Conservation (phyloP, 2,888 invertebrate genomes). For the Synergus itoensis region DNA sequence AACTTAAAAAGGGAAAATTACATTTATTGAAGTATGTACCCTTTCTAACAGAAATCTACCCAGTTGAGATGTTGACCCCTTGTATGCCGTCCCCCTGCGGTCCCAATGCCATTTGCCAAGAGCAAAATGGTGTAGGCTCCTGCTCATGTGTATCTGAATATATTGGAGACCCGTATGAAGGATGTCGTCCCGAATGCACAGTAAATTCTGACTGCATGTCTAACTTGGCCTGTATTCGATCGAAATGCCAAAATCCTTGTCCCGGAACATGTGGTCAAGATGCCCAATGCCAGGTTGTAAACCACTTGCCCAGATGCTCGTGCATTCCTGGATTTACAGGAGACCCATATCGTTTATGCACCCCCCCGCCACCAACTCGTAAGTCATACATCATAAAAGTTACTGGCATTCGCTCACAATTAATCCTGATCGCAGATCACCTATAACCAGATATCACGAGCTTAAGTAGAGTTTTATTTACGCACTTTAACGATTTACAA, state of each 20-base stretch:
- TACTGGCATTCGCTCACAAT: constrained; percentile 32
- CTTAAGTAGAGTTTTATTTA: constrained; percentile 6
- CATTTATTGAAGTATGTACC: constrained; percentile 32
- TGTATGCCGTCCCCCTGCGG: constrained; percentile 85
- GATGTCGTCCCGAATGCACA: constrained; percentile 89
- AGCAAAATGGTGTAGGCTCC: constrained; percentile 78
- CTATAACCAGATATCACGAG: constrained; percentile 36
- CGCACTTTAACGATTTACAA: constrained; percentile 30
- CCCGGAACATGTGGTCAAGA: constrained; percentile 83
- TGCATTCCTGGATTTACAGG: constrained; percentile 72
- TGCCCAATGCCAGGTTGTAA: constrained; percentile 78
- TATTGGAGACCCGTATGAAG: constrained; percentile 83
- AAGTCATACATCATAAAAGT: constrained; percentile 5
- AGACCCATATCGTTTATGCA: constrained; percentile 63
- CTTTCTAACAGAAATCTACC: constrained; percentile 77
- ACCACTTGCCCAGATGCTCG: constrained; percentile 77
- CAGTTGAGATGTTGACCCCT: constrained; percentile 71
- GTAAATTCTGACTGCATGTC: constrained; percentile 88
- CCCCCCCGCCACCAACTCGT: constrained; percentile 37
- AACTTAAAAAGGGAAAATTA: background rate
- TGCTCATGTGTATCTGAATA: constrained; percentile 82
- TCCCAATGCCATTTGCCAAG: constrained; percentile 82
- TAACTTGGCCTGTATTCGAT: constrained; percentile 85
- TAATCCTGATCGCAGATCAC: constrained; percentile 33
- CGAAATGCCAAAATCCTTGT: constrained; percentile 87